Conservation (phyloP, 2,888 invertebrate species). For the Amphiduros pacificus region DNA sequence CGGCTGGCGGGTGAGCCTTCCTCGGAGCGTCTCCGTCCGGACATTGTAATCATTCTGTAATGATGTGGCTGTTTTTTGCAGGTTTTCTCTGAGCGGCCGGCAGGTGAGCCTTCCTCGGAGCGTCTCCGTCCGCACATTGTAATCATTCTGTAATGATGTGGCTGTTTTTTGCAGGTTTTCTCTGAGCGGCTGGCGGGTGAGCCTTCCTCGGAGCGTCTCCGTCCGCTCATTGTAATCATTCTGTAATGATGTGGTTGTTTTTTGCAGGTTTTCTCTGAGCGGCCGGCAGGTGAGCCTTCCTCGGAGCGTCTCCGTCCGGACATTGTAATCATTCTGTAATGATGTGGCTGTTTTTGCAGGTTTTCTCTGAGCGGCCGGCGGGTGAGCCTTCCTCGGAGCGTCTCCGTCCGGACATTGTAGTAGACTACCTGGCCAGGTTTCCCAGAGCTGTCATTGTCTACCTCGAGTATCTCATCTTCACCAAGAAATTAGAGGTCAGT, state of each 20-base stretch:
- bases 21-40: conserved; percentile 52
- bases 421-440: conserved; percentile 59
- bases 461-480: conserved; percentile 60
- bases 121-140: conserved; percentile 55
- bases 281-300: conserved; percentile 47
- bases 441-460: conserved; percentile 58
- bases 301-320: conserved; percentile 55
- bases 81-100: conserved; percentile 58
- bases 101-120: conserved; percentile 46
- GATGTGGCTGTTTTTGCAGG: too few relatives aligned
- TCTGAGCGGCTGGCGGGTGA: conserved; percentile 54
- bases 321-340: too few relatives aligned
- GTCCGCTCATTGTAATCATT: conserved; percentile 55
- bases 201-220: conserved; percentile 45
- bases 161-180: conserved; percentile 60
- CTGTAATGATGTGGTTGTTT: too few relatives aligned
- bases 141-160: too few relatives aligned
- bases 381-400: conserved; percentile 49
- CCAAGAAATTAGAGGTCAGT: conserved; percentile 56
- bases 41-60: conserved; percentile 58
- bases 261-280: conserved; percentile 58
- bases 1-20: conserved; percentile 48
- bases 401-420: conserved; percentile 55
- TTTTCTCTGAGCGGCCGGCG: conserved; percentile 57
- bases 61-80: too few relatives aligned